Conservation (phyloP, 2,888 invertebrate species). For the Micropterix aruncella region DNA sequence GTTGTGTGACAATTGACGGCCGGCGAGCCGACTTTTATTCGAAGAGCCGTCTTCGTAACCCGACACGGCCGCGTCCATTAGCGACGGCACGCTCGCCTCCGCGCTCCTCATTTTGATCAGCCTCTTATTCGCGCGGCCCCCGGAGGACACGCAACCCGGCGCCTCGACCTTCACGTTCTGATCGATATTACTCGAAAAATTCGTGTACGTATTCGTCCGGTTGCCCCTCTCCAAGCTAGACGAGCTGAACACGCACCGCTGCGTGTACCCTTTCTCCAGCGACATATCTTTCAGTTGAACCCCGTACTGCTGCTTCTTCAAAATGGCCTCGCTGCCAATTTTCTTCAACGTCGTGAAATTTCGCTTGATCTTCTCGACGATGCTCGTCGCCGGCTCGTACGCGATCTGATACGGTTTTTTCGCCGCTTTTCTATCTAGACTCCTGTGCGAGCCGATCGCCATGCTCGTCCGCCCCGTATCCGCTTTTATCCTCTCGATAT, state of each 20-base stretch:
- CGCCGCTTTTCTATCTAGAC: conserved; percentile 32
- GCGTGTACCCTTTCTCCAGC: conserved; percentile 20
- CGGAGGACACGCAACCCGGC: conserved; percentile 22
- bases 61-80: conserved; percentile 20
- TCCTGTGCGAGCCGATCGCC: conserved; percentile 28
- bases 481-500: conserved; percentile 31
- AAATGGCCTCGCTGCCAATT: conserved; percentile 31
- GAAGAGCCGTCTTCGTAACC: conserved; percentile 35
- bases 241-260: conserved; percentile 29
- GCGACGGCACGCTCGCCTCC: conserved; percentile 26
- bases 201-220: conserved; percentile 29
- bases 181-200: conserved; percentile 36
- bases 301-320: conserved; percentile 33
- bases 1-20: conserved; percentile 36
- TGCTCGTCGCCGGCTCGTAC: conserved; percentile 32
- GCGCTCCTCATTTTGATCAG: conserved; percentile 30
- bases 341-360: conserved; percentile 37
- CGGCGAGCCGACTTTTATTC: conserved; percentile 29
- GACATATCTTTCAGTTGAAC: conserved; percentile 34
- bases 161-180: conserved; percentile 31
- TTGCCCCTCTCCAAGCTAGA: conserved; percentile 26
- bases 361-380: conserved; percentile 36
- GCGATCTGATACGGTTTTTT: conserved; percentile 36
- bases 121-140: conserved; percentile 21
- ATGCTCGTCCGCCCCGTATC: conserved; percentile 26